A percentile compares a stretch with the other conserved stretches of the same genome.
Evolutionary conservation across 2,797 vertebrate species (phyloP).

Genomic region (Chromis chromis): DNA sequence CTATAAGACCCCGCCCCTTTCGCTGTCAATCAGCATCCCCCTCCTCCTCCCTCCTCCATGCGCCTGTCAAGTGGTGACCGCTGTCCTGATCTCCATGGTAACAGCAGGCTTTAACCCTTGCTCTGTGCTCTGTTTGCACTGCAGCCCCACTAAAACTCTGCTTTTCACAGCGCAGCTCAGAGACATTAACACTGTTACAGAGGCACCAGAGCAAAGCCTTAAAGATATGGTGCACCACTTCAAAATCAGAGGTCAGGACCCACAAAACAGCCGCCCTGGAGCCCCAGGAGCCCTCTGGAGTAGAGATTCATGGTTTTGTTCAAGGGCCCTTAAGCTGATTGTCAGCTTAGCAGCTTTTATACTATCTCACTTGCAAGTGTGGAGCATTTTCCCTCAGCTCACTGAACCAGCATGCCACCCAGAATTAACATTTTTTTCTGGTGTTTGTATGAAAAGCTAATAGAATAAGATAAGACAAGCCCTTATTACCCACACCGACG

Average conservation of each 20-base stretch:
- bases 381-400: no score
- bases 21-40: slow-evolving; percentile 27
- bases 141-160: not conserved
- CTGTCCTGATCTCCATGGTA: slow-evolving; percentile 78
- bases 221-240: not conserved
- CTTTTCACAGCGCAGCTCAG: not conserved
- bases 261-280: not conserved
- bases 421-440: no score
- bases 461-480: no score
- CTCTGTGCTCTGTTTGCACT: slow-evolving; percentile 40
- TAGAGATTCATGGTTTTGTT: not conserved
- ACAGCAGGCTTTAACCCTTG: slow-evolving; percentile 74
- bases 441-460: no score
- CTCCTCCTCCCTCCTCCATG: slow-evolving; percentile 47
- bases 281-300: not conserved
- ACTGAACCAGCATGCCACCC: no score
- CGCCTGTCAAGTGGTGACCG: slow-evolving; percentile 77
- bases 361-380: no score
- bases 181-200: not conserved
- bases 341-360: not conserved
- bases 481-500: no score
- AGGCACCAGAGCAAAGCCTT: not conserved
- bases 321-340: not conserved
- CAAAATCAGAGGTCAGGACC: slow-evolving; percentile 15
- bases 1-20: slow-evolving; percentile 56